Percentiles rank a stretch among this genome's conserved stretches.
These are phyloP conservation scores for Brachypteracias leptosomus DNA, from an alignment of 2,113 vertebrate species.

Conservation along the genomic window DNA sequence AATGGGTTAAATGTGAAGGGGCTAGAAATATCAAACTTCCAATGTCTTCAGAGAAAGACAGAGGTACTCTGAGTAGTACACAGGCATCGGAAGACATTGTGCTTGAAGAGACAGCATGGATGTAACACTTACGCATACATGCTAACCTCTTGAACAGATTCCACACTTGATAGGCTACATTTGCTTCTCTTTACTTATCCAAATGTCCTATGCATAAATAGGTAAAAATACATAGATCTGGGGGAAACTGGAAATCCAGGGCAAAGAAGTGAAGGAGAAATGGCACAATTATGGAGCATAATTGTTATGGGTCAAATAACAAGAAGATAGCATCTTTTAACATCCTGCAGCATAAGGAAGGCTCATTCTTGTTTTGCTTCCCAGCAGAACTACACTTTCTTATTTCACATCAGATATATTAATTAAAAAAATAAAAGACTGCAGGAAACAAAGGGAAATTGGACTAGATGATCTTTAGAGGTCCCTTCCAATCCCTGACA, in stretches of 20 bases:
- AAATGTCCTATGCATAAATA: neutral
- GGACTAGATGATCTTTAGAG: no score
- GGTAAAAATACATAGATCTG: neutral
- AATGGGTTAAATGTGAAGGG: neutral
- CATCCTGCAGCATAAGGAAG: rapidly evolving
- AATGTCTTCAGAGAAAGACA: neutral
- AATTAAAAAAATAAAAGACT: neutral
- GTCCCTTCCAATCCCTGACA: no score
- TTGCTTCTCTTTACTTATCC: neutral
- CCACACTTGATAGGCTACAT: neutral
- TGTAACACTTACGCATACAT: neutral
- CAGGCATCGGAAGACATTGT: neutral
- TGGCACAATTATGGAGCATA: neutral
- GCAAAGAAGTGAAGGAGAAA: neutral
- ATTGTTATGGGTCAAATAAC: neutral
- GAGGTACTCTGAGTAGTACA: neutral
- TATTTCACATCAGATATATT: neutral
- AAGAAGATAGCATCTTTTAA: neutral
- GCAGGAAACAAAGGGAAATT: neutral
- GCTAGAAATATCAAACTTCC: neutral
- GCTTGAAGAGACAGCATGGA: neutral
- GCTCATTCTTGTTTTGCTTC: neutral
- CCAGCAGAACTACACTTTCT: neutral
- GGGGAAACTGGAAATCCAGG: neutral
- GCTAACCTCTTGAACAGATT: neutral